Evolutionary conservation across 1,140 invertebrate genomes (phyloP).

Genomic region (Stenopsyche tienmushanensis): DNA sequence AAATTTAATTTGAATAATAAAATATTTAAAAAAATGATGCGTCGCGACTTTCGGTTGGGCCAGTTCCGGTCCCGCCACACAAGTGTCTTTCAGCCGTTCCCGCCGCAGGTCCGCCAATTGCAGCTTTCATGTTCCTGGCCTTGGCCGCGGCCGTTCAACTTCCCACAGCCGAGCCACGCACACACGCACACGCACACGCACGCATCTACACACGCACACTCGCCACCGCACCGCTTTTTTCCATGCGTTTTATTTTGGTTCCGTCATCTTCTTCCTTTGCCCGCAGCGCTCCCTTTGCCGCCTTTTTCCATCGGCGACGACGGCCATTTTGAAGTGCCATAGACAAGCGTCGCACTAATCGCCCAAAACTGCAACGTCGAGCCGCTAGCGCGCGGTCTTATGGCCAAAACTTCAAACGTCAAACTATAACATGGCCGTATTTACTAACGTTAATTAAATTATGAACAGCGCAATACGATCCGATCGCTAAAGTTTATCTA

Average conservation of each 20-base stretch:
- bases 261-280: neutral
- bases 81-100: conserved; percentile 6
- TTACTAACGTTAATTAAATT: too few species aligned
- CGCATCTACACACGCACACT: neutral
- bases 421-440: too few species aligned
- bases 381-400: neutral
- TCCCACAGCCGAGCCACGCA: neutral
- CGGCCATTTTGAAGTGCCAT: neutral
- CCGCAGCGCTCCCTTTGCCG: neutral
- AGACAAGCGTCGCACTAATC: neutral
- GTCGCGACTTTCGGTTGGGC: neutral
- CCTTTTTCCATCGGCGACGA: neutral
- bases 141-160: conserved; percentile 26
- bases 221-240: neutral
- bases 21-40: neutral
- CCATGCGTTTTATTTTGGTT: conserved; percentile 10
- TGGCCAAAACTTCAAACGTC: too few species aligned
- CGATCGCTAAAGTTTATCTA: too few species aligned
- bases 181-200: neutral
- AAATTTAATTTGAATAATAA: too few species aligned
- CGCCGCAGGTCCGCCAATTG: conserved; percentile 15
- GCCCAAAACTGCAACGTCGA: neutral
- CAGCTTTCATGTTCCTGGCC: conserved; percentile 27
- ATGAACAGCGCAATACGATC: too few species aligned
- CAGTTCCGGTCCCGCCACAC: neutral